These are phyloP conservation scores for Panopea generosa DNA, from an alignment of 2,888 invertebrate species.

Conservation along the genomic window DNA sequence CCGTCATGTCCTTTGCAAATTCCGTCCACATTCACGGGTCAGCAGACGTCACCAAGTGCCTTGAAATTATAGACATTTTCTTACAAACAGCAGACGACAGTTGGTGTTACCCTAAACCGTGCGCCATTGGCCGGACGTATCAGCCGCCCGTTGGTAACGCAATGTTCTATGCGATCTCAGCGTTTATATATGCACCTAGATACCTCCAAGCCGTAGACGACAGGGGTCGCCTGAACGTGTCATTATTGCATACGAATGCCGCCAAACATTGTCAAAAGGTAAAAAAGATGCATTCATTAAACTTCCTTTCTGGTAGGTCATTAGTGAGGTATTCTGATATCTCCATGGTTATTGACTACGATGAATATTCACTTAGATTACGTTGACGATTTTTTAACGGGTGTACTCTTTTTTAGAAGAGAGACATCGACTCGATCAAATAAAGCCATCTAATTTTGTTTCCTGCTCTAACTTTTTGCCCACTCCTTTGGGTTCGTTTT, in stretches of 20 bases:
- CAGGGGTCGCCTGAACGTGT: slow-evolving; percentile 64
- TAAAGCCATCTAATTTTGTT: too few species aligned
- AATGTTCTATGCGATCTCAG: slow-evolving; percentile 74
- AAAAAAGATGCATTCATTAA: too few species aligned
- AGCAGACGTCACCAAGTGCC: slow-evolving; percentile 71
- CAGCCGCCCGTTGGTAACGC: slow-evolving; percentile 71
- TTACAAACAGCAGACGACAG: slow-evolving; percentile 66
- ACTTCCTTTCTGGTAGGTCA: too few species aligned
- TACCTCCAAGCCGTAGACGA: slow-evolving; percentile 66
- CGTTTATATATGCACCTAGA: slow-evolving; percentile 71
- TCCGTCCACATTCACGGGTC: slow-evolving; percentile 71
- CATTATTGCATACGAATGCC: slow-evolving; percentile 65
- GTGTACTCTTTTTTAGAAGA: too few species aligned
- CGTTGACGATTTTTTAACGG: too few species aligned
- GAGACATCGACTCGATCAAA: too few species aligned
- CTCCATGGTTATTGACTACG: too few species aligned
- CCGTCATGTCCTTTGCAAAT: slow-evolving; percentile 21
- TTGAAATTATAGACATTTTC: slow-evolving; percentile 67
- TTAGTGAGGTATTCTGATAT: too few species aligned
- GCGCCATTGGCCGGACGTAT: slow-evolving; percentile 78
- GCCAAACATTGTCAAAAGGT: slow-evolving; percentile 72
- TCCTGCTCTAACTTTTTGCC: too few species aligned
- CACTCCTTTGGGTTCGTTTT: too few species aligned
- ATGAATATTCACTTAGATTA: too few species aligned
- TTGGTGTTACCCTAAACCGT: slow-evolving; percentile 80